Conservation (phyloP, 2,797 vertebrate genomes). For the Tragopan temminckii region DNA sequence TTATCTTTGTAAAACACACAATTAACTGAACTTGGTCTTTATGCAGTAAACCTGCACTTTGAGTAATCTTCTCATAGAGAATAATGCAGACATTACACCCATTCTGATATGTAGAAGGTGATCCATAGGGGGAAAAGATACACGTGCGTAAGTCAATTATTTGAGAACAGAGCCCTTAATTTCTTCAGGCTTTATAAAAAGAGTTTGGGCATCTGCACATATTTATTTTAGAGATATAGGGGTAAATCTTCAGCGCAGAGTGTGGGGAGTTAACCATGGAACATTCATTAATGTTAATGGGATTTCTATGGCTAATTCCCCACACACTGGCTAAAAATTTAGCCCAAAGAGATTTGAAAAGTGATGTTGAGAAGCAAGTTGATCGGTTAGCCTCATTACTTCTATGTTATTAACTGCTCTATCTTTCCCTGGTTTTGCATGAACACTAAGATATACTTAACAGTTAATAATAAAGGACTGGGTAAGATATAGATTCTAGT, state of each 20-base stretch:
- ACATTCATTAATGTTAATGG: conserved; percentile 72
- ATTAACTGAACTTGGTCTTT: conserved; percentile 39
- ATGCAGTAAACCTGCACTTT: conserved; percentile 54
- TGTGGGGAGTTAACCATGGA: conserved; percentile 64
- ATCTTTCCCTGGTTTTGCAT: conserved; percentile 47
- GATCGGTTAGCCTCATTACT: conserved; percentile 56
- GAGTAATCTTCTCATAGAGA: conserved; percentile 74
- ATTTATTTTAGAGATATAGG: conserved; percentile 73
- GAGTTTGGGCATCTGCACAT: conserved; percentile 51
- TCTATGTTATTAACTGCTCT: conserved; percentile 63
- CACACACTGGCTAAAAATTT: conserved; percentile 72
- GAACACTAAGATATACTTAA: conserved; percentile 30
- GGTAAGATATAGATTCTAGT: not conserved
- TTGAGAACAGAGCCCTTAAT: conserved; percentile 62
- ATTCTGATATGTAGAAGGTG: conserved; percentile 53
- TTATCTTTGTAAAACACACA: conserved; percentile 55
- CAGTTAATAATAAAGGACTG: conserved; percentile 31
- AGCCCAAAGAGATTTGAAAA: conserved; percentile 74
- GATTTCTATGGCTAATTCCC: conserved; percentile 74
- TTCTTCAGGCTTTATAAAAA: conserved; percentile 61
- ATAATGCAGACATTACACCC: conserved; percentile 61
- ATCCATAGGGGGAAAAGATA: conserved; percentile 23
- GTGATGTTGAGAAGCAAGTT: conserved; percentile 67
- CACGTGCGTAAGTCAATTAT: conserved; percentile 42
- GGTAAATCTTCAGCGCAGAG: conserved; percentile 60